These are phyloP conservation scores for Sylvilagus floridanus DNA, from an alignment of 2,797 vertebrate species.

Conservation along the genomic window DNA sequence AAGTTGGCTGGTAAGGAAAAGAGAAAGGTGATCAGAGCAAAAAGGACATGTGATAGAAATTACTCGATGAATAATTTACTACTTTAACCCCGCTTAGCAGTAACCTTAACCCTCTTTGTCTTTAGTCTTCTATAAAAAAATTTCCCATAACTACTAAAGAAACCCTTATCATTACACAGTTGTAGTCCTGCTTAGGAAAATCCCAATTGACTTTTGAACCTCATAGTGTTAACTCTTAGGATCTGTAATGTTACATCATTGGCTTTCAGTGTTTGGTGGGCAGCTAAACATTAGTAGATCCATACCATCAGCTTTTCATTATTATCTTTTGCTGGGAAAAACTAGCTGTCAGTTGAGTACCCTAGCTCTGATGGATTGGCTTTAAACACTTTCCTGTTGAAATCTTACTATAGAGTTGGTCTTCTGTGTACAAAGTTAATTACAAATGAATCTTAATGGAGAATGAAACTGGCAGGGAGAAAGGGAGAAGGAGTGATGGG, in stretches of 20 bases:
- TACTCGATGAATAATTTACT: background rate
- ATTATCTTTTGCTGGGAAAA: background rate
- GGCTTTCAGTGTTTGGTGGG: background rate
- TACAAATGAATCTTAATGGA: too few relatives aligned
- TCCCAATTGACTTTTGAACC: background rate
- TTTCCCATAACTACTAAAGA: background rate
- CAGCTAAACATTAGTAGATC: too few relatives aligned
- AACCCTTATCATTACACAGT: background rate
- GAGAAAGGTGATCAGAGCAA: background rate
- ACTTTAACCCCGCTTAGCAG: background rate
- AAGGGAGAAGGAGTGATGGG: too few relatives aligned
- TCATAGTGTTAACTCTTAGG: background rate
- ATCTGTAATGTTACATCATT: background rate
- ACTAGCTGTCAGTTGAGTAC: background rate
- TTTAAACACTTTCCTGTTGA: background rate
- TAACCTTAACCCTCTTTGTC: background rate
- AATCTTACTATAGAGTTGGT: too few relatives aligned
- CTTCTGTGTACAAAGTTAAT: too few relatives aligned
- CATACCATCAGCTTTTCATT: background rate
- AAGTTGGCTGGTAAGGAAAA: background rate
- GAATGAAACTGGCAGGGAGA: too few relatives aligned
- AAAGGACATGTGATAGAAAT: background rate
- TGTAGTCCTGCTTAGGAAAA: background rate
- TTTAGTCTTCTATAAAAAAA: conserved; percentile 5
- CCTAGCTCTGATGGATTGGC: background rate